Evolutionary conservation across 2,888 invertebrate genomes (phyloP).

Genomic region (Xiphydria camelus): DNA sequence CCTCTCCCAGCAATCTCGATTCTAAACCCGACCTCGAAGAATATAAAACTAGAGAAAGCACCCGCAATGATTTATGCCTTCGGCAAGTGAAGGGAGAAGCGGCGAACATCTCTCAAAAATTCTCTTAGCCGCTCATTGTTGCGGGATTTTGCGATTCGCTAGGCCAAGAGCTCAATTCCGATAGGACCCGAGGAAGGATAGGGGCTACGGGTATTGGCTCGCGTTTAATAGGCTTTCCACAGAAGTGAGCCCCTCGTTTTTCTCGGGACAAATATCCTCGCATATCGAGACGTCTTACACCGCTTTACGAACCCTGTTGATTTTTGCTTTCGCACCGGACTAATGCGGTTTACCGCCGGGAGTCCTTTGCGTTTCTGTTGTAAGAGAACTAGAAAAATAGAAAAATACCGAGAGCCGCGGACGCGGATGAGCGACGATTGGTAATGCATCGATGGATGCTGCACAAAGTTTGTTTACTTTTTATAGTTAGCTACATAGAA

Average conservation of each 20-base stretch:
- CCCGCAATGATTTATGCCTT: slow-evolving; percentile 45
- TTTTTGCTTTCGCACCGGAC: neutral
- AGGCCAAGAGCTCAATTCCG: slow-evolving; percentile 24
- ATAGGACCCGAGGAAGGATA: slow-evolving; percentile 6
- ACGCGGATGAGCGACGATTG: too few species aligned
- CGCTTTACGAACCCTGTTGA: slow-evolving; percentile 1
- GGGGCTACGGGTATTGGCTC: slow-evolving; percentile 23
- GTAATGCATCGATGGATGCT: too few species aligned
- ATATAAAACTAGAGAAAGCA: slow-evolving; percentile 30
- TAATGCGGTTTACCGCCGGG: neutral
- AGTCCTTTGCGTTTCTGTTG: neutral
- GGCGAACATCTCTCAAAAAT: slow-evolving; percentile 32
- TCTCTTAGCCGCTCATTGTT: slow-evolving; percentile 26
- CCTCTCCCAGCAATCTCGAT: too few species aligned
- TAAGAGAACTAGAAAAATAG: neutral
- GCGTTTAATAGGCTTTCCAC: slow-evolving; percentile 44
- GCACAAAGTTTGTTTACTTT: too few species aligned
- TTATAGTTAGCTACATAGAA: too few species aligned
- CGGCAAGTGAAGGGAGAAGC: slow-evolving; percentile 39
- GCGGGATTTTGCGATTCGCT: slow-evolving; percentile 42
- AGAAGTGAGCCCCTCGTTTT: slow-evolving; percentile 27
- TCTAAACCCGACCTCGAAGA: slow-evolving; percentile 12
- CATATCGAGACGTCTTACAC: slow-evolving; percentile 2
- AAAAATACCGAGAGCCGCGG: neutral
- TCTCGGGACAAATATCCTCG: slow-evolving; percentile 33